A percentile compares a stretch with the other conserved stretches of the same genome.
These are phyloP conservation scores for Pteropus alecto DNA, from an alignment of 2,113 vertebrate species.

Conservation along the genomic window DNA sequence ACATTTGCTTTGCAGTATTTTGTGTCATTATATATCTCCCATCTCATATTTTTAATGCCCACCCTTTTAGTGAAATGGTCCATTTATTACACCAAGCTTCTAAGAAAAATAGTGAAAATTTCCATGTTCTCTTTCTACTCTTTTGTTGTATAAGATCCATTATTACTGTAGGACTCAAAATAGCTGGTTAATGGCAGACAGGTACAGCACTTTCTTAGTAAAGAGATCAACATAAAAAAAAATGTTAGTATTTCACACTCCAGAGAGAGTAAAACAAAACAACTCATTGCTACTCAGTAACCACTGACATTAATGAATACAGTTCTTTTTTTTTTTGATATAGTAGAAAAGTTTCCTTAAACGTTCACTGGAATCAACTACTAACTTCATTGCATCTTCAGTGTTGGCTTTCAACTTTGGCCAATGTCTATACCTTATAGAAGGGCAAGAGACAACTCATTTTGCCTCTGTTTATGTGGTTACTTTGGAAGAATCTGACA, in stretches of 20 bases:
- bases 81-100: background rate
- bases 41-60: background rate
- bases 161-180: background rate
- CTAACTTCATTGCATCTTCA: background rate
- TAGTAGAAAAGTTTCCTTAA: background rate
- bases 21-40: background rate
- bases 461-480: background rate
- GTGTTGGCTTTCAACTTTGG: background rate
- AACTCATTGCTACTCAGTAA: background rate
- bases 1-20: conserved; percentile 16
- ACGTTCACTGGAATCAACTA: background rate
- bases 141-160: background rate
- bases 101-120: conserved; percentile 20
- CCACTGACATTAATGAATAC: background rate
- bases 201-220: background rate
- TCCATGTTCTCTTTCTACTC: background rate
- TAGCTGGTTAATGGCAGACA: background rate
- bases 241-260: background rate
- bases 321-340: background rate
- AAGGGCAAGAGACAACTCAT: background rate
- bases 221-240: background rate
- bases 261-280: background rate
- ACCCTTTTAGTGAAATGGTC: background rate
- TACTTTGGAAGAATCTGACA: background rate
- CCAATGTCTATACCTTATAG: background rate